These are phyloP conservation scores for Aelia acuminata DNA, from an alignment of 2,888 invertebrate species.

Conservation along the genomic window DNA sequence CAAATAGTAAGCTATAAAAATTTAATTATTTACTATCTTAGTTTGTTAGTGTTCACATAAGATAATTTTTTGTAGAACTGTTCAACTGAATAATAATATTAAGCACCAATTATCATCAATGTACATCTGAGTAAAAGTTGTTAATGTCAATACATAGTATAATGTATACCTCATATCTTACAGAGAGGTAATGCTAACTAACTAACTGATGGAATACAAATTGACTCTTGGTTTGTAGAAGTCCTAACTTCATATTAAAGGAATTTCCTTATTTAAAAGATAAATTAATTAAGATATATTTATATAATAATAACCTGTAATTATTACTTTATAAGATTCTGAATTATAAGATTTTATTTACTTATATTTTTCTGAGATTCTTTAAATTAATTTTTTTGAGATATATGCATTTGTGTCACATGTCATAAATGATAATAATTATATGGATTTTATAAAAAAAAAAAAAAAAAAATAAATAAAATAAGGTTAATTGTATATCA, in stretches of 20 bases:
- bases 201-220: constrained; percentile 14
- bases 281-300: no score
- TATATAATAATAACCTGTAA: background rate
- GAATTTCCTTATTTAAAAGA: background rate
- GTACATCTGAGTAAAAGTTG: background rate
- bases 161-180: background rate
- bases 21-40: constrained; percentile 15
- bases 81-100: background rate
- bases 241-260: background rate
- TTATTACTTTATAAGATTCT: background rate
- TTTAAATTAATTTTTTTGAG: no score
- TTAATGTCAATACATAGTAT: background rate
- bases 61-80: background rate
- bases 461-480: no score
- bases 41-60: background rate
- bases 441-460: background rate
- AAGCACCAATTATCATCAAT: constrained; percentile 19
- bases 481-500: background rate
- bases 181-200: background rate
- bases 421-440: background rate
- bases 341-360: background rate
- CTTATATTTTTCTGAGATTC: background rate
- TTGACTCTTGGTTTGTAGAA: constrained; percentile 1
- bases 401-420: no score
- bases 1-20: background rate